Percentiles rank a stretch among this genome's conserved stretches.
Conservation (phyloP, 2,797 vertebrate species). For the Poliocrania exsul region DNA sequence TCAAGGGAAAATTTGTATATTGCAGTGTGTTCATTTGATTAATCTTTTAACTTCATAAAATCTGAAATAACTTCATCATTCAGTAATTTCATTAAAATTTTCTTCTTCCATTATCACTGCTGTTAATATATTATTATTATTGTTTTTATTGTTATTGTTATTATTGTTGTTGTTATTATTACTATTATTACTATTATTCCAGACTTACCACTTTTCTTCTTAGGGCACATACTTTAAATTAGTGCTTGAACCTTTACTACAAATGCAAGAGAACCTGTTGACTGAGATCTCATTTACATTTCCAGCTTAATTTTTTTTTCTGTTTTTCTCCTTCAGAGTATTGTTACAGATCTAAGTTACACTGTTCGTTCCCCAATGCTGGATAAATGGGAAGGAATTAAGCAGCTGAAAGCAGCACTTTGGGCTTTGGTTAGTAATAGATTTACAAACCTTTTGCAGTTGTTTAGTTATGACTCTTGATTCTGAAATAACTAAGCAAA, state of each 20-base stretch:
- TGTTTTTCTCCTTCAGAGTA: conserved; percentile 79
- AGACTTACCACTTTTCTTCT: not conserved
- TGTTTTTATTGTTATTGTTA: not conserved
- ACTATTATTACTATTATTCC: not conserved
- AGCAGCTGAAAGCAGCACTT: conserved; percentile 96
- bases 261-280: not conserved
- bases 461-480: not conserved
- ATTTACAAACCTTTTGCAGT: not conserved
- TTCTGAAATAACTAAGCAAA: not conserved
- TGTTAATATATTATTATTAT: not conserved
- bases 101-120: not conserved
- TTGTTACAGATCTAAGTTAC: conserved; percentile 95
- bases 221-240: not conserved
- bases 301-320: not conserved
- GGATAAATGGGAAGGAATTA: conserved; percentile 99
- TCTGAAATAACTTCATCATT: not conserved
- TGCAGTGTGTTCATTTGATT: not conserved
- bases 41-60: not conserved
- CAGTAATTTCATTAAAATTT: not conserved
- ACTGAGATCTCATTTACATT: not conserved
- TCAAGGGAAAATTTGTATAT: not conserved
- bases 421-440: conserved; percentile 92
- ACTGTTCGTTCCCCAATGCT: conserved; percentile 92
- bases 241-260: not conserved
- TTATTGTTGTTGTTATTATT: no score